Evolutionary conservation across 1,140 invertebrate genomes (phyloP).

Genomic region (Campoletis sonorensis): DNA sequence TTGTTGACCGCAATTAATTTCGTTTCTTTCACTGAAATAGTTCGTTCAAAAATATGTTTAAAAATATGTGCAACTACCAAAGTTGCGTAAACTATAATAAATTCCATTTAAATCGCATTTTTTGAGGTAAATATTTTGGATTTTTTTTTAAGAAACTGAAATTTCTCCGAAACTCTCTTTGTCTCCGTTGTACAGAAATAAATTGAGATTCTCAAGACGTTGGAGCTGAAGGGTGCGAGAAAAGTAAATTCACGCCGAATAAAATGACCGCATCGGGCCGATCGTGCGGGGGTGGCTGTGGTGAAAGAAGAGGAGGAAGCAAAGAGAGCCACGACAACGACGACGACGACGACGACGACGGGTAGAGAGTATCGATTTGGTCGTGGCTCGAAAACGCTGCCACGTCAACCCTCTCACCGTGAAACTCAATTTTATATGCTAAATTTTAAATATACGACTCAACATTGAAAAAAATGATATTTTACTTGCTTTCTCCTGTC

Average conservation of each 20-base stretch:
- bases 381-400: conserved; percentile 37
- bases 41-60: too few species aligned
- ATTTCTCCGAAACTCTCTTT: too few species aligned
- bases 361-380: conserved; percentile 67
- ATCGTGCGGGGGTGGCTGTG: conserved; percentile 19
- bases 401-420: not conserved
- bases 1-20: too few species aligned
- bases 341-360: conserved; percentile 45
- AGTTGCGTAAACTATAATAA: too few species aligned
- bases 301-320: conserved; percentile 61
- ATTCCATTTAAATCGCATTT: too few species aligned
- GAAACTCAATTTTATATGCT: not conserved
- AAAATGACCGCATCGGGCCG: conserved; percentile 23
- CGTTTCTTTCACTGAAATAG: too few species aligned
- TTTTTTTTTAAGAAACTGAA: too few species aligned
- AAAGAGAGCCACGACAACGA: conserved; percentile 68
- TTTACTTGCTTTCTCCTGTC: too few species aligned
- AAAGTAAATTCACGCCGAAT: conserved; percentile 21
- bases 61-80: too few species aligned
- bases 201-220: too few species aligned
- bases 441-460: not conserved
- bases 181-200: too few species aligned
- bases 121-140: too few species aligned
- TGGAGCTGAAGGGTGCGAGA: not conserved
- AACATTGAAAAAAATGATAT: not conserved